Conservation (phyloP, 2,113 vertebrate genomes). For the Semicossyphus pulcher region DNA sequence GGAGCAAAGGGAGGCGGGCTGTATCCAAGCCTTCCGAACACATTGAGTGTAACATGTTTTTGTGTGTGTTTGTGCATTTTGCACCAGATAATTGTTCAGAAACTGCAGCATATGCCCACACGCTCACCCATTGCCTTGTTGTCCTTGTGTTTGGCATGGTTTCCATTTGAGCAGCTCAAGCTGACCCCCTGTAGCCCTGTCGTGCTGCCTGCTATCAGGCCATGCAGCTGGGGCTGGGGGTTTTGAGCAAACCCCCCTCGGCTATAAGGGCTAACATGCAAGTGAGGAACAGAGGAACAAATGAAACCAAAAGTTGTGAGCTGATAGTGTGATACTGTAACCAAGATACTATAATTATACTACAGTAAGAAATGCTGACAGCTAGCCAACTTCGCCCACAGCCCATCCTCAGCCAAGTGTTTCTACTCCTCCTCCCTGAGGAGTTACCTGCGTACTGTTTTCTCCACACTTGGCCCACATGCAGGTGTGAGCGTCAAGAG, state of each 20-base stretch:
- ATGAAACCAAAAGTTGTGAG: neutral
- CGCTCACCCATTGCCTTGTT: conserved; percentile 17
- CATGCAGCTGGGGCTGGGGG: conserved; percentile 36
- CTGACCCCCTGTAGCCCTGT: conserved; percentile 20
- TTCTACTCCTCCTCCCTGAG: neutral
- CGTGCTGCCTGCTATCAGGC: conserved; percentile 29
- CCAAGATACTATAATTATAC: conserved; percentile 25
- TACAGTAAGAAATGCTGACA: conserved; percentile 18
- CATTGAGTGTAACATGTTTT: neutral
- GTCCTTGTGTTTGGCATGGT: conserved; percentile 31
- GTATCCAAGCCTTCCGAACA: neutral
- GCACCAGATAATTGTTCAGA: conserved; percentile 24
- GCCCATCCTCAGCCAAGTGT: conserved; percentile 17
- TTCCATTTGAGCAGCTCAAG: conserved; percentile 11
- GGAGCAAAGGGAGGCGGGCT: neutral
- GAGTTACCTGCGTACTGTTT: conserved; percentile 1
- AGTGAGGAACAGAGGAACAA: conserved; percentile 36
- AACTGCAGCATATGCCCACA: conserved; percentile 33
- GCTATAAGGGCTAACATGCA: conserved; percentile 31
- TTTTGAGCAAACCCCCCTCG: neutral
- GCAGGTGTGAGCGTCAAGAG: neutral
- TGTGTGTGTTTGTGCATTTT: neutral
- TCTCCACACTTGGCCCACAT: conserved; percentile 16
- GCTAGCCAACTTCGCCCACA: neutral
- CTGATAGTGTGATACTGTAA: conserved; percentile 7